Percentiles rank a stretch among this genome's conserved stretches.
phyloP scores from a whole-genome alignment of 2,113 vertebrate genomes.

The Pithys albifrons region DNA sequence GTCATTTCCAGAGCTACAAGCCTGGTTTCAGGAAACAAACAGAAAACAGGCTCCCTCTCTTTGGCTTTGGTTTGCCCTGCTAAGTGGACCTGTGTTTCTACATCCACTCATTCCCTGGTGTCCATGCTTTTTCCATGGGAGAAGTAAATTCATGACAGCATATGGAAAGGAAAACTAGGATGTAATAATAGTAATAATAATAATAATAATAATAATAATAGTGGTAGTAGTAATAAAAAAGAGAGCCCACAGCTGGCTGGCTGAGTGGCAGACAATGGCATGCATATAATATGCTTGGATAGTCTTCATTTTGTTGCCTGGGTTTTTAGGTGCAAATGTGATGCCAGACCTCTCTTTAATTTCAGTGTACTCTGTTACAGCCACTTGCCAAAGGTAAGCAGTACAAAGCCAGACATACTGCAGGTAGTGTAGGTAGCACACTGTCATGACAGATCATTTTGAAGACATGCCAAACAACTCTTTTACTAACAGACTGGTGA shows the following conservation, averaged over 20 bases:
- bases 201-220: neutral
- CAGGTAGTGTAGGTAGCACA: neutral
- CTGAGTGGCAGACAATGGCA: constrained; percentile 18
- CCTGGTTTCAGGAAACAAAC: neutral
- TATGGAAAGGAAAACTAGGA: constrained; percentile 8
- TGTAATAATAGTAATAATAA: neutral
- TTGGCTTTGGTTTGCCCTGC: neutral
- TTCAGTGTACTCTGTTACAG: neutral
- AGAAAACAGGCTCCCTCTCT: neutral
- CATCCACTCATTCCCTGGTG: neutral
- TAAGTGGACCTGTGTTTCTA: neutral
- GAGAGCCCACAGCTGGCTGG: neutral
- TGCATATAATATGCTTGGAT: neutral
- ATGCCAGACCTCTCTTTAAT: neutral
- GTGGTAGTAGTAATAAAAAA: neutral
- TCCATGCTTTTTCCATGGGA: neutral
- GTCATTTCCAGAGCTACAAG: neutral
- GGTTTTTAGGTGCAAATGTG: neutral
- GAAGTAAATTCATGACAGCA: neutral
- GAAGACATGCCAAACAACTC: neutral
- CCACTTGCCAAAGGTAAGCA: neutral
- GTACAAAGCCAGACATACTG: neutral
- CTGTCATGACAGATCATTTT: neutral
- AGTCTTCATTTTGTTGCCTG: neutral
- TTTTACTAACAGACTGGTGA: neutral